Base-by-base conservation (phyloP, 1,140 invertebrate genomes). In the Brachionus asplanchnoidis region DNA sequence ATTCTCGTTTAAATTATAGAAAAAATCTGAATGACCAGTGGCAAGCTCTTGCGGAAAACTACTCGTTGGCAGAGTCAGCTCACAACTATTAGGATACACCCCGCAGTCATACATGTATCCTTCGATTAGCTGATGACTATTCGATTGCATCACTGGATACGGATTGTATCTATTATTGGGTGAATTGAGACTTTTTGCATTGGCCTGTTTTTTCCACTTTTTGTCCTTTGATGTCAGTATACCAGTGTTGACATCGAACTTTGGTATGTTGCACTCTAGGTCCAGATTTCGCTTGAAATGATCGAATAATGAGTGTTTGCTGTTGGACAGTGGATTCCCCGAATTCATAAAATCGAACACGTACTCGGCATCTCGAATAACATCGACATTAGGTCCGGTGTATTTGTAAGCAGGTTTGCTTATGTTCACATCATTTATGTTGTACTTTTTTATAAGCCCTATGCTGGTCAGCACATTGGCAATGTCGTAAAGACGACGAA, bases 401-500 rank as follows among this genome's bases (percentile, higher is more conserved):
- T 93, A 94, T 86, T 91, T 91, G 88, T 93, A 94, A 85, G 93
- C 92, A 85, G 93, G 93, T 87, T 93, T 93, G 86, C 92, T 92
- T 85, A 92, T 91, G 86, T 91, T 89, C 40, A 89, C 87, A 79
- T 90, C 90, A 26, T 89, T 90, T 14, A 90, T 88, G 80, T 92
- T 91, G 53, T 93, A 91, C 88, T 93, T 93, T 87, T 91, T 90
- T 85, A 94, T 93, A 66, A 94, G 90, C 84, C 91, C 91, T 85
- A 94, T 91, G 84, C 93, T 93, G 84, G 92, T 92, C 83, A 94
- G 90, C 77, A 94, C 93, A 90, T 94, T 94, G 40, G 93, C 93
- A 87, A 94, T 93, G 86, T 94, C 93, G 89, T 94, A 94, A 2
- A 94, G 89, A 85, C 93, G 90, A 84, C 93, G 90, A 66, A 93